Conservation (phyloP, 2,113 vertebrate species). For the Dipodomys ordii region DNA sequence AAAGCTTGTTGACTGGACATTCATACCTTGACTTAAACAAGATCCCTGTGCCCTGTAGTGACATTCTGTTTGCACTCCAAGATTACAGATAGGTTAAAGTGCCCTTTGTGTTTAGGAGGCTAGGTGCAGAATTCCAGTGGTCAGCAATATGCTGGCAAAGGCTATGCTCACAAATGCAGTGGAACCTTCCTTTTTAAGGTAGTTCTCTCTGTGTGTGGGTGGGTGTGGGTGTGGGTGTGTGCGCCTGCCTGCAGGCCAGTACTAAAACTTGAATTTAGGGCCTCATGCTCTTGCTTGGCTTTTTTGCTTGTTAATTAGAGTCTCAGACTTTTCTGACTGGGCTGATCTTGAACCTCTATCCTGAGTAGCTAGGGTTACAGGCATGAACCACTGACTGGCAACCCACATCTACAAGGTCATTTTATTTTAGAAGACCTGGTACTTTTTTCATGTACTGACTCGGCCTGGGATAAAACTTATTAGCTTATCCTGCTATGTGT, state of each 20-base stretch:
- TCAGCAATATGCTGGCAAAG: neutral
- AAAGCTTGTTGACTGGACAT: neutral
- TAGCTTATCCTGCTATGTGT: neutral
- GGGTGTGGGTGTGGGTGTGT: too few relatives aligned
- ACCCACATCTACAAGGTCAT: neutral
- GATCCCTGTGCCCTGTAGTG: neutral
- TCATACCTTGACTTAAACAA: neutral
- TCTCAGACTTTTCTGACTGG: too few relatives aligned
- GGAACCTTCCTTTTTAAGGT: neutral
- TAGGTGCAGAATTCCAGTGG: neutral
- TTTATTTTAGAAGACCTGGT: neutral
- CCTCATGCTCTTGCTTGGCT: too few relatives aligned
- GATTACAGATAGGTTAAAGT: neutral
- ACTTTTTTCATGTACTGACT: neutral
- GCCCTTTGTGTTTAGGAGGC: neutral
- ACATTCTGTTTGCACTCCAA: neutral
- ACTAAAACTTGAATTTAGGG: too few relatives aligned
- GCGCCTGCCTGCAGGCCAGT: too few relatives aligned
- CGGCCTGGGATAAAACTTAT: neutral
- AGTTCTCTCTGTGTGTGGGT: too few relatives aligned
- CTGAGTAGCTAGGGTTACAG: too few relatives aligned
- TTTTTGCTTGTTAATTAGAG: too few relatives aligned
- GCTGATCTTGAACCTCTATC: too few relatives aligned
- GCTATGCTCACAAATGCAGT: neutral
- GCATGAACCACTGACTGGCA: too few relatives aligned